Evolutionary conservation across 2,113 vertebrate genomes (phyloP), one percentile per base, ranked within the genome.

Genomic region (Psittacara wagleri): DNA sequence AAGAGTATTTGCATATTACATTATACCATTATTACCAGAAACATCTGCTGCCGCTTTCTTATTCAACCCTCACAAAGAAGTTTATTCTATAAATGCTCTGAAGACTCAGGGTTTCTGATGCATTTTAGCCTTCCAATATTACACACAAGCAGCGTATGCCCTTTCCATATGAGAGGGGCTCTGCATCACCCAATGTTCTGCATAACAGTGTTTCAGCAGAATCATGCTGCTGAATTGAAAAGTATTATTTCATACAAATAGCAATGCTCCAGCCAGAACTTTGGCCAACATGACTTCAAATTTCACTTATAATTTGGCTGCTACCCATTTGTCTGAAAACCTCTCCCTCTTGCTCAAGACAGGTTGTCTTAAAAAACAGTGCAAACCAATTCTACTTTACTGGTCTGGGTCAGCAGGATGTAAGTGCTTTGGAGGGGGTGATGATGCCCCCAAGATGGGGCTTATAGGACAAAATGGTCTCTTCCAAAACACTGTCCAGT

Each of bases 71-170:
- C 81, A 73, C 22, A 75, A 61, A 51, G 5, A 13, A 37, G 39
- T 72, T 91, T 35, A 41, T 74, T 59, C 29, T 43, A n/a, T 7
- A 70, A 25, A 44, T 83, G 37, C 9, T 48, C 24, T 83, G 37
- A 73, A 83, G 64, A 70, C 25, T 54, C n/a, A 20, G 7, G 9
- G 9, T 46, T 67, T 63, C 39, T 12, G 81, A 33, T 4, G 11
- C 16, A 62, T 59, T 31, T 54, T 19, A 29, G 61, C 48, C 66
- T 85, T 63, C 23, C 43, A 37, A 0, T 23, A 23, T 5, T 25
- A 18, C 0, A 3, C 14, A 46, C 41, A 59, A 91, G 35, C 43
- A 69, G 39, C 2, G 3, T 17, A 20, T 0, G 2, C n/a, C 46
- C 49, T 29, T 48, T 46, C 43, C 18, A 6, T 7, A 2, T 2